Base-by-base conservation (phyloP, 2,113 vertebrate species). In the Dasyprocta punctata region DNA sequence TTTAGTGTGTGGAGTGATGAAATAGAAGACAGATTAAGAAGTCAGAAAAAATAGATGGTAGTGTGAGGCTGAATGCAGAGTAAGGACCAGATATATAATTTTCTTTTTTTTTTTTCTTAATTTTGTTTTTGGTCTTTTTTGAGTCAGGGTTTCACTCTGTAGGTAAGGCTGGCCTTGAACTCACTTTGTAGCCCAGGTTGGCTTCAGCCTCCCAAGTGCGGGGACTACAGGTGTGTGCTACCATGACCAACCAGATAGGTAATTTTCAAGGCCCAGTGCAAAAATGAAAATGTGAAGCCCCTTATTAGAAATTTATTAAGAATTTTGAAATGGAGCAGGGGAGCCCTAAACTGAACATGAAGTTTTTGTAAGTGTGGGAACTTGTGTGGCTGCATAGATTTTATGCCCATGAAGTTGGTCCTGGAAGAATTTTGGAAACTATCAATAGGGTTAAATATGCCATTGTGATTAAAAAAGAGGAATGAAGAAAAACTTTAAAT, bases 281-380 rank as follows among this genome's bases (percentile, higher is more conserved):
- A 33, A 95, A 73, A 87, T 73, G 28, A 87, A 69, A 83, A 20
- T 61, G 22, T 33, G 52, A 38, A 24, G 10, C 14, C 14, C 10
- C 7, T 67, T 84, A 41, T 89, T 69, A 82, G 75, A 82, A 77
- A 67, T 61, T 83, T 67, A 67, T 88, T 94, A 92, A 86, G 30
- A 91, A 87, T 75, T 88, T 91, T 13, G 36, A 82, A 91, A 33
- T 49, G 38, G 58, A 82, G 26, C 10, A 36, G 16, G 54, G 78
- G 38, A 91, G 49, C 3, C 49, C 3, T 90, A 75, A 49, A 52
- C 47, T 75, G 78, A 82, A 41, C 5, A 81, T 2, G 3, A 1
- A 60, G 5, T n/a, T 17, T 80, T 94, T 80, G 7, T 47, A 61
- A 73, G n/a, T 4, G 7, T 81, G 19, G 3, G 41, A 61, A 33